Evolutionary conservation across 2,113 vertebrate genomes (phyloP).

Genomic region (Pituophis catenifer): DNA sequence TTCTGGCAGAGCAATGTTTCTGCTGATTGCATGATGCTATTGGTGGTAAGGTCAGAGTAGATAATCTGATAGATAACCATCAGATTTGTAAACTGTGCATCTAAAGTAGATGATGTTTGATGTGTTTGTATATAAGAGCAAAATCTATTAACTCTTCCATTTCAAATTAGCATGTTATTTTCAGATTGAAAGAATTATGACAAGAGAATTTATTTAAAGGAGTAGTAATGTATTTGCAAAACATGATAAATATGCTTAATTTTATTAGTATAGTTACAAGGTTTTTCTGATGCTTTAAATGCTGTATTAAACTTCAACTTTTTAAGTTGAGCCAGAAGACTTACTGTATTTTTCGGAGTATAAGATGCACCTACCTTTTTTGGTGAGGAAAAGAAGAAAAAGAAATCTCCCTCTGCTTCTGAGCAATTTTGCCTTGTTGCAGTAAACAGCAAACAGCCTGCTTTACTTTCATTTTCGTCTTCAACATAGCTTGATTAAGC

Average conservation of each 20-base stretch:
- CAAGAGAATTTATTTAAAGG: background rate
- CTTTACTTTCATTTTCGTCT: no score
- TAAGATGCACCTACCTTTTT: no score
- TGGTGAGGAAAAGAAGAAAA: no score
- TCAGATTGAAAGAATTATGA: background rate
- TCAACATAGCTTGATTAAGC: no score
- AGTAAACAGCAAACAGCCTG: no score
- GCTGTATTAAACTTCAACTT: background rate
- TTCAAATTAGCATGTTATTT: slow-evolving; percentile 2
- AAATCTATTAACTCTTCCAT: slow-evolving; percentile 1
- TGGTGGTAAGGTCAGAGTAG: slow-evolving; percentile 39
- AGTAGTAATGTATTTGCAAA: background rate
- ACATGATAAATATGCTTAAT: background rate
- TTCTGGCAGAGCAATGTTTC: slow-evolving; percentile 42
- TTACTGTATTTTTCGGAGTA: background rate
- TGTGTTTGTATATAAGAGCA: background rate
- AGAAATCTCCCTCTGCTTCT: no score
- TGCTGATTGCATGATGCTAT: slow-evolving; percentile 48
- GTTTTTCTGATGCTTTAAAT: background rate
- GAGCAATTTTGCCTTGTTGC: no score
- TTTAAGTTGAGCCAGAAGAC: background rate
- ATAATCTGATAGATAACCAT: slow-evolving; percentile 52
- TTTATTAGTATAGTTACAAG: background rate
- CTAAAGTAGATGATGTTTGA: slow-evolving; percentile 26
- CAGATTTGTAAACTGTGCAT: slow-evolving; percentile 35